Base-by-base conservation (phyloP, 2,888 invertebrate species). In the Seira ritae region DNA sequence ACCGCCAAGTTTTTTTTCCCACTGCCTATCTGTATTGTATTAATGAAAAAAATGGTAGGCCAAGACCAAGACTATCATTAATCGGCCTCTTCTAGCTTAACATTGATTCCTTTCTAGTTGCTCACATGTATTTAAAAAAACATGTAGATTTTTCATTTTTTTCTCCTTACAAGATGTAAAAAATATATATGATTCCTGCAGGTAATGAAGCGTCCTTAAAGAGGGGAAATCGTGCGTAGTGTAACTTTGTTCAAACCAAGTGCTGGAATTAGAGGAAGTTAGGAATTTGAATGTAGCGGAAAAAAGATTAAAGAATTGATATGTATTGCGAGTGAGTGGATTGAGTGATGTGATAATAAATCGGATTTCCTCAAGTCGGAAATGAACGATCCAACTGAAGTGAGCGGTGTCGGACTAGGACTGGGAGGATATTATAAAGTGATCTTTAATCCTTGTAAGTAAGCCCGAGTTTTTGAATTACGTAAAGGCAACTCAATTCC, bases 161-260 rank as follows among this genome's bases (percentile, higher is more conserved):
- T 42, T 6, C 12, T 60, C 60, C 22, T 62, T 62, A 62, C 31
- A 55, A 55, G 55, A 55, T 15, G 55, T 12, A 62, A 62, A 62
- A 62, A 62, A 19, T n/a, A 20, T 1, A 20, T 62, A 62, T 4
- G 20, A 62, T 62, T 62, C 62, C 22, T 55, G 4, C 10, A 62
- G 62, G 62, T 62, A 62, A 62, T 62, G 62, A 62, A 62, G 62
- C 62, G 62, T 62, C 62, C 10, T 20, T 62, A 20, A 62, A 62
- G n/a, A 22, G 62, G 12, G 22, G 62, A 62, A 62, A 62, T 19
- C 62, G 62, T 62, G 62, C 62, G 22, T 62, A 19, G 20, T 62
- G 10, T 19, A 20, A 62, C 20, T 62, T 22, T 22, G 2, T 62
- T 50, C 12, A n/a, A n/a, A 50, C 3, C 12, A 15, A 50, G 31